Base-by-base conservation (phyloP, 2,797 vertebrate genomes). In the Antrozous pallidus region DNA sequence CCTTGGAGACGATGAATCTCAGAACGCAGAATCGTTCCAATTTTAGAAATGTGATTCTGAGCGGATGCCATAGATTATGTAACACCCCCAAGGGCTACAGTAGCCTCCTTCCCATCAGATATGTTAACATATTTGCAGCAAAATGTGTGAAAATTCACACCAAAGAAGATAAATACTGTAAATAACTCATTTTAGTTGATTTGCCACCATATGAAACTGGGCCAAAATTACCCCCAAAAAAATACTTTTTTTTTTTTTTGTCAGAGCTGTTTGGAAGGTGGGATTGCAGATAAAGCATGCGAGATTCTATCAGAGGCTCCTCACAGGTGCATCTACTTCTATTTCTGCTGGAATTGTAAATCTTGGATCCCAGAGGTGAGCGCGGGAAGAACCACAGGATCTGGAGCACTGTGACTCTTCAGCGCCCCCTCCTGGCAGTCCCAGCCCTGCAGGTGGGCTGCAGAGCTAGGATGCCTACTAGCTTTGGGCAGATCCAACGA, bases 131-230 rank as follows among this genome's bases (percentile, higher is more conserved):
- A 85, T 81, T 75, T 70, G 75, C 56, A 88, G 26, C 54, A 70
- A 94, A 89, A 58, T n/a, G 31, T 84, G 83, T 78, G 87, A 93
- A 91, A 65, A 79, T 86, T 91, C 87, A 84, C 89, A 67, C 31
- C 65, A 54, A 82, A 14, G 45, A 9, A 51, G 70, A 78, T 61
- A 81, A 77, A 74, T 28, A 65, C 40, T 33, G 42, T 80, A 82
- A 90, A 58, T n/a, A 75, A 51, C 13, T 80, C 63, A 7, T 12
- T 42, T 74, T 36, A 74, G 22, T 51, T 93, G 9, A 58, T n/a
- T 65, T 78, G 33, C 65, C 22, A 36, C 33, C 40, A n/a, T 6
- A 17, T 77, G 80, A 90, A n/a, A 63, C 40, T 5, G 49, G 26
- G 13, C 40, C 36, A 80, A 86, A 88, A 91, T 58, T 40, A 92